Conservation (phyloP, 2,888 invertebrate genomes). For the Lamellibrachia satsuma region DNA sequence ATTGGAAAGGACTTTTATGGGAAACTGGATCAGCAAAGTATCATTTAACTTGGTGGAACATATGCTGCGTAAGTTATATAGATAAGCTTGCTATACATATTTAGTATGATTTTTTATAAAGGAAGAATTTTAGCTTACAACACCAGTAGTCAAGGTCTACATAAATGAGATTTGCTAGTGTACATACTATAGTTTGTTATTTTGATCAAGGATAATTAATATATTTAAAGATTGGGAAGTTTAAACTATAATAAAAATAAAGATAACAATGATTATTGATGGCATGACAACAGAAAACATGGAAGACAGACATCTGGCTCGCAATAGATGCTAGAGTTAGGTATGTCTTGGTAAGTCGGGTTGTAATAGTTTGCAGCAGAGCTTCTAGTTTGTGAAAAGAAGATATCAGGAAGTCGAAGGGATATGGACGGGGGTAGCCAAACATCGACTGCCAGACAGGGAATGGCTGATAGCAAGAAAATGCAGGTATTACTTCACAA, state of each 20-base stretch:
- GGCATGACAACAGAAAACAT: too few relatives aligned
- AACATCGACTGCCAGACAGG: not conserved
- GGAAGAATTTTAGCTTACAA: too few relatives aligned
- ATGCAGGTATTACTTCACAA: too few relatives aligned
- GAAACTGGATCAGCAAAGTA: not conserved
- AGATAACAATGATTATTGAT: too few relatives aligned
- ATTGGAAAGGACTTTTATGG: not conserved
- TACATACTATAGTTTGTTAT: not conserved
- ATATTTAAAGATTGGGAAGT: not conserved
- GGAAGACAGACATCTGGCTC: too few relatives aligned
- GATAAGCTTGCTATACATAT: too few relatives aligned
- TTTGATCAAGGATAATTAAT: not conserved
- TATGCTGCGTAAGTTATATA: too few relatives aligned
- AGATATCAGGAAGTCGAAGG: not conserved
- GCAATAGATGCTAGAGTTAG: too few relatives aligned
- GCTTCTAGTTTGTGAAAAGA: slow-evolving; percentile 1
- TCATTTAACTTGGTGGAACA: too few relatives aligned
- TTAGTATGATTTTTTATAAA: too few relatives aligned
- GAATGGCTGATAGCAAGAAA: not conserved
- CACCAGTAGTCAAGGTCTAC: too few relatives aligned
- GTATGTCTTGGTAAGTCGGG: not conserved
- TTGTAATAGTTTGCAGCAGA: not conserved
- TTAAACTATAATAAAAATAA: not conserved
- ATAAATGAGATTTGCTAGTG: not conserved
- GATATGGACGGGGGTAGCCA: not conserved